phyloP scores from a whole-genome alignment of 2,888 invertebrate genomes.

The Nomada hirtipes region DNA sequence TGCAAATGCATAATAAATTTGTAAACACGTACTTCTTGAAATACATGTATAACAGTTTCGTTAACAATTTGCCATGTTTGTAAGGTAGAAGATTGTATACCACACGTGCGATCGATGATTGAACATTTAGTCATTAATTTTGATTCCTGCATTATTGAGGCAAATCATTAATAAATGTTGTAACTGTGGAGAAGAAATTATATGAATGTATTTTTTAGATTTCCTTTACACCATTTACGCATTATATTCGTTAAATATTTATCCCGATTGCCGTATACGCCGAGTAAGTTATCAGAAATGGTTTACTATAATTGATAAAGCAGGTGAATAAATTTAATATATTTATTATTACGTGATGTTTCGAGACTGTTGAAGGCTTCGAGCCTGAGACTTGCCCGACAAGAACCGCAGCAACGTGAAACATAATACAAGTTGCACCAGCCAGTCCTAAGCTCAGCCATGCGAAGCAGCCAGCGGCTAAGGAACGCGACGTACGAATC shows the following conservation, averaged over 20 bases:
- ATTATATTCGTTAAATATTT: not conserved
- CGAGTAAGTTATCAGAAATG: not conserved
- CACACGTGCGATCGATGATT: too few species aligned
- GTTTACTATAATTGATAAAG: not conserved
- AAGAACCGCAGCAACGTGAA: slow-evolving; percentile 83
- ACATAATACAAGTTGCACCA: slow-evolving; percentile 84
- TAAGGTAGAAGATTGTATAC: too few species aligned
- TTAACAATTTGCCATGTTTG: not conserved
- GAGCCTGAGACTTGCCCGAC: slow-evolving; percentile 76
- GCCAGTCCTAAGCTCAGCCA: slow-evolving; percentile 81
- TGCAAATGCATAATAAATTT: not conserved
- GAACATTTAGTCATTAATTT: too few species aligned
- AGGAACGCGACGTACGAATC: slow-evolving; percentile 83
- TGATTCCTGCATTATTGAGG: too few species aligned
- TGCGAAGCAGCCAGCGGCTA: slow-evolving; percentile 80
- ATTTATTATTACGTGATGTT: slow-evolving; percentile 66
- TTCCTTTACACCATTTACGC: not conserved
- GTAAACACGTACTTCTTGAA: not conserved
- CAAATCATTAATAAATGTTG: too few species aligned
- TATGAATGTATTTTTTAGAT: not conserved
- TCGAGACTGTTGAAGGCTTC: slow-evolving; percentile 65
- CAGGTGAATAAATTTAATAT: slow-evolving; percentile 48
- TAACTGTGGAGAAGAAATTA: too few species aligned
- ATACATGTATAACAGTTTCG: not conserved
- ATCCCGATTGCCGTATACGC: not conserved